Base-by-base conservation (phyloP, 1,140 invertebrate genomes). In the Ladona fulva region DNA sequence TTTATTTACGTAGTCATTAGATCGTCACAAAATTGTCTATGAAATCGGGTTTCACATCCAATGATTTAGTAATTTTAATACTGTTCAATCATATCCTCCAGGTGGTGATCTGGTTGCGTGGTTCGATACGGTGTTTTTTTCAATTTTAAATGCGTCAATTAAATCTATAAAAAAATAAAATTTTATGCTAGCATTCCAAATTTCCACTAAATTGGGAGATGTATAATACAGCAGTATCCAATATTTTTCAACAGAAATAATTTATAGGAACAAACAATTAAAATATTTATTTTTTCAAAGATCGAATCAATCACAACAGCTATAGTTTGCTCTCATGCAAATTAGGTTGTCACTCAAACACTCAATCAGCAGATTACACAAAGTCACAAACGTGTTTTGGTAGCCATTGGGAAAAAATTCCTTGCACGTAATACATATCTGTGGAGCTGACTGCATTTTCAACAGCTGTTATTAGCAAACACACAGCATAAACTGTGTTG, bases 301-400 rank as follows among this genome's bases (percentile, higher is more conserved):
- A 66, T 66, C 14, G 3, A 66, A 66, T 66, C 52, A 66, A 22
- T 66, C 52, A 66, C 52, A 66, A 66, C 52, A 66, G 52, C 52
- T 66, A 66, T 66, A 66, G 14, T 66, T 66, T 66, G 52, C 52
- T 66, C 52, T 22, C 52, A 66, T 66, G 52, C 52, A 66, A 66
- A 66, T 66, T 66, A 66, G 14, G n/a, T 66, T 22, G 1, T 22
- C 52, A 66, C n/a, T 66, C 52, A 66, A 66, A 66, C 52, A 11
- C 10, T 52, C 44, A 52, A 52, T 52, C 44, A 66, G 52, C 52
- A 66, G 52, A 22, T 19, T 66, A 66, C 12, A 66, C 52, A 66
- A 19, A 19, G 14, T 66, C 52, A 37, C 29, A 37, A 37, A 37
- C n/a, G 29, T 37, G 29, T 37, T 37, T 37, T 66, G 3, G n/a